Evolutionary conservation across 2,797 vertebrate species (phyloP).

Genomic region (Periparus ater): DNA sequence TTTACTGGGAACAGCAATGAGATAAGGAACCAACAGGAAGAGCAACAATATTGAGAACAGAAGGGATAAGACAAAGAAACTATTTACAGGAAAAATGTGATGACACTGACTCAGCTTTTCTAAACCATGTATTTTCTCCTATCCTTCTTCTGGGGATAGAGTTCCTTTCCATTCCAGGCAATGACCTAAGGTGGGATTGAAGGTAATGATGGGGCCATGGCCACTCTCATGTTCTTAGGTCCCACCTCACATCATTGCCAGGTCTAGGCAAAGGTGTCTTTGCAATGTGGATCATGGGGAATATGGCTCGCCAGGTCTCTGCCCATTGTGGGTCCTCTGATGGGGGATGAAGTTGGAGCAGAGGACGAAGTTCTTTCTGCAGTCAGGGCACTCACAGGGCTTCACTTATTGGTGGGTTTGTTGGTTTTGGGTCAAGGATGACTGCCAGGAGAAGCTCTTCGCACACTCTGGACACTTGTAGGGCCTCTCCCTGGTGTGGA

Average conservation of each 20-base stretch:
- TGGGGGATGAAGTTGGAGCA: not conserved
- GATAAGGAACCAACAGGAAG: no score
- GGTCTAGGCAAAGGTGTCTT: not conserved
- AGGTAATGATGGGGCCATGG: not conserved
- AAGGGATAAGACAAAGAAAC: not conserved
- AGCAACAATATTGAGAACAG: not conserved
- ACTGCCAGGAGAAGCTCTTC: not conserved
- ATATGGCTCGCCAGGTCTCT: not conserved
- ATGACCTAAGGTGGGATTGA: not conserved
- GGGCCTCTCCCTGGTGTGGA: not conserved
- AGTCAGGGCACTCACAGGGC: not conserved
- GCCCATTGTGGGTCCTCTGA: not conserved
- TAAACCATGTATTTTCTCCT: not conserved
- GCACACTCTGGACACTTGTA: no score
- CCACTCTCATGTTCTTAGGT: not conserved
- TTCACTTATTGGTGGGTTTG: not conserved
- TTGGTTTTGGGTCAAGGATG: not conserved
- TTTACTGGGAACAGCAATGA: not conserved
- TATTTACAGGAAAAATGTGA: not conserved
- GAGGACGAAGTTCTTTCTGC: not conserved
- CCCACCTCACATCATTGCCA: not conserved
- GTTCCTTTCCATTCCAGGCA: not conserved
- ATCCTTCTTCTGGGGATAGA: not conserved
- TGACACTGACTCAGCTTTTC: fast-evolving
- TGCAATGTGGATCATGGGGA: no score